phyloP scores from a whole-genome alignment of 35 echinoderm and acorn worm species.

The Eucidaris tribuloides region DNA sequence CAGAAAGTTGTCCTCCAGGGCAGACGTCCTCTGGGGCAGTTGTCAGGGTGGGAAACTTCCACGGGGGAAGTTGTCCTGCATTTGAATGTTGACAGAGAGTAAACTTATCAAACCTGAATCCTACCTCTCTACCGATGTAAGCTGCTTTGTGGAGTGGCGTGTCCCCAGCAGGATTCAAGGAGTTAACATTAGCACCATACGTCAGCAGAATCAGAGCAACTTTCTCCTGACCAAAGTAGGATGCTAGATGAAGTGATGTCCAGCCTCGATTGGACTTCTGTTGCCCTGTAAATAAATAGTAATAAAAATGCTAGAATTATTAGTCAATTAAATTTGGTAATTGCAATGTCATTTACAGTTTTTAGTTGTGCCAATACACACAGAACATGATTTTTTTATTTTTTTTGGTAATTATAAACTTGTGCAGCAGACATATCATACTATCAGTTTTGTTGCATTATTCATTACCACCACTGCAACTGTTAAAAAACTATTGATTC shows the following conservation, averaged over 20 bases:
- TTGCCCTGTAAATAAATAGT: slow-evolving; percentile 38
- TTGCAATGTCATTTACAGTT: too few relatives aligned
- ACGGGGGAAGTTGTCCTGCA: neutral
- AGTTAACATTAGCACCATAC: slow-evolving; percentile 68
- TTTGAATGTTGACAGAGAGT: neutral
- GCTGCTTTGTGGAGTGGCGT: slow-evolving; percentile 93
- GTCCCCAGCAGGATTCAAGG: slow-evolving; percentile 73
- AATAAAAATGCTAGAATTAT: too few relatives aligned
- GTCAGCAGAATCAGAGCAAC: slow-evolving; percentile 56
- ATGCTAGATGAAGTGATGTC: slow-evolving; percentile 80
- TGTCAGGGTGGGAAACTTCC: neutral
- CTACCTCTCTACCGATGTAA: slow-evolving; percentile 81
- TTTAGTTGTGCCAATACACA: too few relatives aligned
- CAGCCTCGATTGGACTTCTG: slow-evolving; percentile 89
- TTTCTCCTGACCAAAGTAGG: slow-evolving; percentile 92
- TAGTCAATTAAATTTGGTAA: too few relatives aligned
- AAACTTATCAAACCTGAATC: neutral
- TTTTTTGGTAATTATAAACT: too few relatives aligned
- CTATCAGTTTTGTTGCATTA: too few relatives aligned
- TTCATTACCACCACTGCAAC: too few relatives aligned
- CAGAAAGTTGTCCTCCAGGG: too few relatives aligned
- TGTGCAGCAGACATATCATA: too few relatives aligned
- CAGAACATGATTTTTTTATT: too few relatives aligned
- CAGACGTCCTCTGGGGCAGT: too few relatives aligned
- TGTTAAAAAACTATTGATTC: too few relatives aligned